Conservation (phyloP, 2,797 vertebrate genomes). For the Phoxinus dragarum region DNA sequence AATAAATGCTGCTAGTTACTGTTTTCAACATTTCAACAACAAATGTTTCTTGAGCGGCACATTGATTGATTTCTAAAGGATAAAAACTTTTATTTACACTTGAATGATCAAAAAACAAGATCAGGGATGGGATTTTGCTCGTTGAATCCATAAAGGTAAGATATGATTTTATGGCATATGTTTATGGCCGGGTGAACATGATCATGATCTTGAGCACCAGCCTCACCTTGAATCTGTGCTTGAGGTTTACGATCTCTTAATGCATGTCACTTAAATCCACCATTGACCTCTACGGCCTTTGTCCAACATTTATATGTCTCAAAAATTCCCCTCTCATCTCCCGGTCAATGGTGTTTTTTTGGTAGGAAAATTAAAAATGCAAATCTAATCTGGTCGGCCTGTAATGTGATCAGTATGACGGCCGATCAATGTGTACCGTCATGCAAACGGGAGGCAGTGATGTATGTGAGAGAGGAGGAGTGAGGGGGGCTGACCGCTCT, state of each 20-base stretch:
- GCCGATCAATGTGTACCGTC: slow-evolving; percentile 86
- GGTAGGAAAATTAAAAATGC: slow-evolving; percentile 95
- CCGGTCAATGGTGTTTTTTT: slow-evolving; percentile 68
- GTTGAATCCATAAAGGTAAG: neutral
- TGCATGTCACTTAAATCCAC: slow-evolving; percentile 20
- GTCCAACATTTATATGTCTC: slow-evolving; percentile 60
- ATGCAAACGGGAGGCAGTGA: slow-evolving; percentile 73
- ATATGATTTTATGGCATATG: neutral
- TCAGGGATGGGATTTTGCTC: neutral
- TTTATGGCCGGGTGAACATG: slow-evolving; percentile 24
- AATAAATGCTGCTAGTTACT: no score
- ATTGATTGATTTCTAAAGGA: neutral
- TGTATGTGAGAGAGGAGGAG: slow-evolving; percentile 63
- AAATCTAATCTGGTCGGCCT: slow-evolving; percentile 90
- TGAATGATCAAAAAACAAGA: neutral
- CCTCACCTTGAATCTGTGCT: slow-evolving; percentile 25
- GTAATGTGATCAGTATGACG: slow-evolving; percentile 92
- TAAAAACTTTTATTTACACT: neutral
- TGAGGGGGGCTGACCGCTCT: slow-evolving; percentile 73
- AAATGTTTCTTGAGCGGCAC: no score
- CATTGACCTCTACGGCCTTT: slow-evolving; percentile 41
- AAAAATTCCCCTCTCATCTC: slow-evolving; percentile 68
- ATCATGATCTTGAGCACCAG: slow-evolving; percentile 26
- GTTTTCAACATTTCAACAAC: no score
- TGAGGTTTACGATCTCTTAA: slow-evolving; percentile 5